phyloP scores from a whole-genome alignment of 2,797 vertebrate genomes.

The Sus cebifrons region DNA sequence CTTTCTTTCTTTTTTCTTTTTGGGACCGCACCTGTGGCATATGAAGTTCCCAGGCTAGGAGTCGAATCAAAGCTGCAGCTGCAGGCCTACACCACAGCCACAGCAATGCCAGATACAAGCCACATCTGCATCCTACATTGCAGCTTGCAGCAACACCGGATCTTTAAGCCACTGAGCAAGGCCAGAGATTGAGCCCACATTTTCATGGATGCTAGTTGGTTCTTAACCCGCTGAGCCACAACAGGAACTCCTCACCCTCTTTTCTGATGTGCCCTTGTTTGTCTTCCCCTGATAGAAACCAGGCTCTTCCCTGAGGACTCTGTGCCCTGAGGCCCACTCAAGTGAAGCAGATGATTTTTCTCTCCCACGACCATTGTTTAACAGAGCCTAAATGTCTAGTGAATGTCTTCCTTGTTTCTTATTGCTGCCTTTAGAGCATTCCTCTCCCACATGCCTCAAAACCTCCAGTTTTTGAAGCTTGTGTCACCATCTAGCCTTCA shows the following conservation, averaged over 20 bases:
- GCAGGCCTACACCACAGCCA: too few relatives aligned
- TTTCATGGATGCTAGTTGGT: too few relatives aligned
- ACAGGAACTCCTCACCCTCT: neutral
- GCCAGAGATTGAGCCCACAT: too few relatives aligned
- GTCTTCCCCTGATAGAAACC: neutral
- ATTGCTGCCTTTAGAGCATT: neutral
- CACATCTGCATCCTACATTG: too few relatives aligned
- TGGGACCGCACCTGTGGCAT: too few relatives aligned
- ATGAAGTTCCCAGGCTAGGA: too few relatives aligned
- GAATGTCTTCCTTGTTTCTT: neutral
- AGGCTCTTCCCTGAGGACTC: neutral
- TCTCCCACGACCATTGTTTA: neutral
- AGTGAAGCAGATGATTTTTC: neutral
- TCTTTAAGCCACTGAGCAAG: too few relatives aligned
- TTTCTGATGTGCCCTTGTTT: constrained; percentile 9
- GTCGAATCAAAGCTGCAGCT: too few relatives aligned
- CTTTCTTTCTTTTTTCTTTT: neutral
- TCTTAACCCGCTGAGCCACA: too few relatives aligned
- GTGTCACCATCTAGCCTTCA: neutral
- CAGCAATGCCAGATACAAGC: too few relatives aligned
- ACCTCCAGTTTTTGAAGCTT: constrained; percentile 17
- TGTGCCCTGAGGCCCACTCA: neutral
- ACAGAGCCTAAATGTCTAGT: neutral
- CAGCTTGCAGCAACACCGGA: too few relatives aligned
- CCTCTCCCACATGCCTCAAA: neutral